A percentile compares a stretch with the other conserved stretches of the same genome.
Evolutionary conservation across 2,113 vertebrate species (phyloP).

Genomic region (Ammodramus savannarum): DNA sequence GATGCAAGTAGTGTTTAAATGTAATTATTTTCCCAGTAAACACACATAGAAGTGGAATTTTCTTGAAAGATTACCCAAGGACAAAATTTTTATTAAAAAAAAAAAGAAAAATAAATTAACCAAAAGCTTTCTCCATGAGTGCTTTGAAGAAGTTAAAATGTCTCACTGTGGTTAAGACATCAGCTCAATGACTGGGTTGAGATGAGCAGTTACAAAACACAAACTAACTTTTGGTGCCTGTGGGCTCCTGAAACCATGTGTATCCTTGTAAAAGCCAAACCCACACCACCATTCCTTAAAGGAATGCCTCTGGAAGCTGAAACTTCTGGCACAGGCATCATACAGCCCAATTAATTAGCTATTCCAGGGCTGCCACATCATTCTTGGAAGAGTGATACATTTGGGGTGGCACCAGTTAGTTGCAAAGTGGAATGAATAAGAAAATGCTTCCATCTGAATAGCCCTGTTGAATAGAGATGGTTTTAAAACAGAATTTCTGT

Average conservation of each 20-base stretch:
- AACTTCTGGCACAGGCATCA: constrained; percentile 45
- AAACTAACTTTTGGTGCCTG: constrained; percentile 56
- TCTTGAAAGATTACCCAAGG: not conserved
- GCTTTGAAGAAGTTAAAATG: constrained; percentile 49
- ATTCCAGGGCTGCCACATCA: constrained; percentile 57
- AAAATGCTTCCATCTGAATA: constrained; percentile 56
- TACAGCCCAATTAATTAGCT: constrained; percentile 49
- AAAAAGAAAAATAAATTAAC: not conserved
- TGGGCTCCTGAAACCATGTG: constrained; percentile 52
- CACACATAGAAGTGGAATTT: not conserved
- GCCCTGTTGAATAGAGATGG: constrained; percentile 13
- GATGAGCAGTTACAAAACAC: constrained; percentile 55
- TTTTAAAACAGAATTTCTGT: constrained; percentile 19
- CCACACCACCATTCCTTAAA: constrained; percentile 54
- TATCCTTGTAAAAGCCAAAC: constrained; percentile 54
- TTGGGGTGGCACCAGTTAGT: constrained; percentile 37
- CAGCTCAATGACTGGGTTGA: constrained; percentile 31
- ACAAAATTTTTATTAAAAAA: not conserved
- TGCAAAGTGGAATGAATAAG: constrained; percentile 55
- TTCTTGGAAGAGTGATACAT: constrained; percentile 52
- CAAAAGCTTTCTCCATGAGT: constrained; percentile 27
- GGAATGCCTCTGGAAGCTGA: constrained; percentile 63
- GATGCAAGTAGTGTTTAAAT: not conserved
- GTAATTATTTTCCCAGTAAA: not conserved
- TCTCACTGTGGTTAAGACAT: constrained; percentile 44